Evolutionary conservation across 2,888 invertebrate species (phyloP).

Genomic region (Drosophila setosimentum): DNA sequence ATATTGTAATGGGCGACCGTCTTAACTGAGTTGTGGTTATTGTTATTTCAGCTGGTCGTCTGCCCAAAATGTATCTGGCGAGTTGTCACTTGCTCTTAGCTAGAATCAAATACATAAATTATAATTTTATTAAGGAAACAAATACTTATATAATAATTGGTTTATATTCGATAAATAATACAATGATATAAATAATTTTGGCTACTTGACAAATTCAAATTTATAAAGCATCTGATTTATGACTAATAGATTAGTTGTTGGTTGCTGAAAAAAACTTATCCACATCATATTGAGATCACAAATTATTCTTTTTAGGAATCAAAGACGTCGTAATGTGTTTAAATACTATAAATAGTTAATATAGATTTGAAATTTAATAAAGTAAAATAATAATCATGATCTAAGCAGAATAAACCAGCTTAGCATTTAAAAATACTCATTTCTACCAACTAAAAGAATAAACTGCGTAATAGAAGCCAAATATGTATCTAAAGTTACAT

Average conservation of each 20-base stretch:
- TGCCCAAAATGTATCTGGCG: constrained; percentile 49
- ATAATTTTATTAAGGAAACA: constrained; percentile 29
- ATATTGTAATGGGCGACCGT: constrained; percentile 60
- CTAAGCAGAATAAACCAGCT: background rate
- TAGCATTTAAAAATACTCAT: background rate
- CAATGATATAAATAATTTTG: background rate
- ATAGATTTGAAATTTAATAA: background rate
- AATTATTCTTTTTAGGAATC: background rate
- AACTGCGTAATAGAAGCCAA: constrained; percentile 35
- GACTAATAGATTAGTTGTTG: background rate
- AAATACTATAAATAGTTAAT: background rate
- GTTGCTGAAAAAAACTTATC: background rate
- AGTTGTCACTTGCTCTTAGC: constrained; percentile 31
- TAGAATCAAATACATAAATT: constrained; percentile 23
- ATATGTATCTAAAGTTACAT: constrained; percentile 14
- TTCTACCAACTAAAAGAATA: constrained; percentile 6
- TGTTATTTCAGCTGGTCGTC: constrained; percentile 31
- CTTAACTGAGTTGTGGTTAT: constrained; percentile 29
- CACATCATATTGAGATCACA: background rate
- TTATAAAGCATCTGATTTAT: background rate
- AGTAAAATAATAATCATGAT: background rate
- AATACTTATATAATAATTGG: constrained; percentile 4
- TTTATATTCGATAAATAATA: background rate
- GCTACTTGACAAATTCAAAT: background rate
- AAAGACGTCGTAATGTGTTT: background rate